Evolutionary conservation across 2,797 vertebrate genomes (phyloP).

Genomic region (Eulemur coronatus): DNA sequence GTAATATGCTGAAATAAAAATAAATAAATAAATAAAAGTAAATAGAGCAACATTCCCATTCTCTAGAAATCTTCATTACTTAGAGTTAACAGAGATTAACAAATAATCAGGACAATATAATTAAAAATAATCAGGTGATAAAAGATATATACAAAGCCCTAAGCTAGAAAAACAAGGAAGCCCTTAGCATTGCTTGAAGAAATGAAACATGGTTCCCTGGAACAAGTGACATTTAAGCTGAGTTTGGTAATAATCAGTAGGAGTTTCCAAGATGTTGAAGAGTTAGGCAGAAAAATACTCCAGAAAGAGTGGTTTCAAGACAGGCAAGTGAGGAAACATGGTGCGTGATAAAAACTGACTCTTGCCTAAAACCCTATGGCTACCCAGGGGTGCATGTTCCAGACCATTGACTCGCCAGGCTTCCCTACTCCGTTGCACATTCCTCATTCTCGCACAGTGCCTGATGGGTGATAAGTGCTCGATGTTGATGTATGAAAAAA

Average conservation of each 20-base stretch:
- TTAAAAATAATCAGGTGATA: neutral
- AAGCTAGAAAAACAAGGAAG: neutral
- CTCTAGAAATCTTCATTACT: neutral
- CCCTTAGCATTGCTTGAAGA: neutral
- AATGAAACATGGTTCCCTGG: neutral
- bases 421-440: accelerated
- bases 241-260: neutral
- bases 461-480: neutral
- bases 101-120: neutral
- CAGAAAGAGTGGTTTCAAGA: neutral
- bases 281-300: neutral
- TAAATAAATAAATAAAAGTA: neutral
- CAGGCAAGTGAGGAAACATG: neutral
- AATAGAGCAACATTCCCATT: neutral
- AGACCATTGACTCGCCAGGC: accelerated
- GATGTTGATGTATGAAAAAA: neutral
- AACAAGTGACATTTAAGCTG: neutral
- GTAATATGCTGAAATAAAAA: no score
- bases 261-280: neutral
- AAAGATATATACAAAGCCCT: neutral
- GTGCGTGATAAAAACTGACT: neutral
- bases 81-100: neutral
- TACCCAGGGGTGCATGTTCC: accelerated
- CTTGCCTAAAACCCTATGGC: accelerated
- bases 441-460: neutral